A percentile compares a stretch with the other conserved stretches of the same genome.
Conservation (phyloP, 1,140 invertebrate genomes). For the Anoplolepis gracilipes region DNA sequence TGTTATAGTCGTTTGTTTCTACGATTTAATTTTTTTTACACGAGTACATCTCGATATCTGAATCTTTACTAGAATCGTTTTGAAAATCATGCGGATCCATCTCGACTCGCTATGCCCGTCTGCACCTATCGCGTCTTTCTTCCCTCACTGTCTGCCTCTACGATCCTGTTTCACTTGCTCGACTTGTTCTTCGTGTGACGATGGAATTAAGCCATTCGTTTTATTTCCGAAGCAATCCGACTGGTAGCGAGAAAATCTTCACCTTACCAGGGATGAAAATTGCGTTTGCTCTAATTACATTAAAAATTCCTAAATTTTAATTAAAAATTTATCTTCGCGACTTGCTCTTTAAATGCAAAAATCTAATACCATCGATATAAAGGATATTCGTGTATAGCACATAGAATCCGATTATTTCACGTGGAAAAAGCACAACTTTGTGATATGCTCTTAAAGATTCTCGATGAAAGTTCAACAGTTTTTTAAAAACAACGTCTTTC, state of each 20-base stretch:
- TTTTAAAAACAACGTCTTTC: neutral
- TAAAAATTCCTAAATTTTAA: constrained; percentile 51
- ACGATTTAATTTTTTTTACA: too few relatives aligned
- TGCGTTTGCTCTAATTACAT: constrained; percentile 50
- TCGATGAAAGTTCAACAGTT: neutral
- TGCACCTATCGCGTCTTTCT: neutral
- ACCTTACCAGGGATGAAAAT: neutral
- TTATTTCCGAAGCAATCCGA: constrained; percentile 26
- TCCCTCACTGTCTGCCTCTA: neutral
- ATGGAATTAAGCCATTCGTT: constrained; percentile 36
- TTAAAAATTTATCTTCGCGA: neutral
- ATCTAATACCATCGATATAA: neutral
- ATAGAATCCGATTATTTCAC: neutral
- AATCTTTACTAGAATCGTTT: neutral
- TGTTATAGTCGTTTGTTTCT: too few relatives aligned
- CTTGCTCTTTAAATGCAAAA: neutral
- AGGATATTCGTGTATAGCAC: neutral
- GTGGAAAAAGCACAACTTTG: neutral
- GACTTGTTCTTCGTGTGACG: neutral
- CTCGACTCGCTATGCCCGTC: neutral
- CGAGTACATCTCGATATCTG: too few relatives aligned
- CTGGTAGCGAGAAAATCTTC: constrained; percentile 6
- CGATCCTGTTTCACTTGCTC: neutral
- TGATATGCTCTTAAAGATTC: neutral
- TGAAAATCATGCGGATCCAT: constrained; percentile 1